Percentiles rank a stretch among this genome's conserved stretches.
Evolutionary conservation across 2,113 vertebrate genomes (phyloP).

Genomic region (Pelvicachromis taeniatus): DNA sequence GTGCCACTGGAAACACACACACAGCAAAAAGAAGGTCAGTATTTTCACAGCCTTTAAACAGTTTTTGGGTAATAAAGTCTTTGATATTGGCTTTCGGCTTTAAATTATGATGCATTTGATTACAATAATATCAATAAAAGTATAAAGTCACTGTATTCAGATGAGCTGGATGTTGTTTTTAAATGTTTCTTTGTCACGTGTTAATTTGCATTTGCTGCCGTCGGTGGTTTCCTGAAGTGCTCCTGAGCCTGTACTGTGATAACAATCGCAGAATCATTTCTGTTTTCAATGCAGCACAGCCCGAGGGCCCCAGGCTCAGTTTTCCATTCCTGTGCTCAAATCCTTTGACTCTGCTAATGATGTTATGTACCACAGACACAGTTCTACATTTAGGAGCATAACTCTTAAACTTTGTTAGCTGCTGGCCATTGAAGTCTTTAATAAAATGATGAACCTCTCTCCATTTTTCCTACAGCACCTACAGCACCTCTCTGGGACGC

Average conservation of each 20-base stretch:
- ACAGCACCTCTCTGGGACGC: not conserved
- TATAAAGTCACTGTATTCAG: not conserved
- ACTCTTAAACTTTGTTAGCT: not conserved
- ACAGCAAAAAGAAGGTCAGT: not conserved
- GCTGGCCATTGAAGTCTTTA: not conserved
- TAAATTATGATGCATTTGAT: no score
- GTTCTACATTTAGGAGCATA: not conserved
- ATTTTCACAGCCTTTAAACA: not conserved
- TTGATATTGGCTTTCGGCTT: not conserved
- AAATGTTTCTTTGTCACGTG: not conserved
- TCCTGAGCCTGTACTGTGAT: not conserved
- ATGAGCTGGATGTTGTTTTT: not conserved
- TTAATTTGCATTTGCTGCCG: not conserved
- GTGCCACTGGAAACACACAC: conserved; percentile 83
- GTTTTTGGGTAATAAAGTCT: not conserved
- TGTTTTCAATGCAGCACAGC: not conserved
- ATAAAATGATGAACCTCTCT: not conserved
- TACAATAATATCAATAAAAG: no score
- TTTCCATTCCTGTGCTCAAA: not conserved
- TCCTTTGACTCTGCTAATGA: not conserved
- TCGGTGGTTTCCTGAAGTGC: not conserved
- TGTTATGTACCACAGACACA: not conserved
- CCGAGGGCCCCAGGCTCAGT: not conserved
- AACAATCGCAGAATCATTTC: not conserved
- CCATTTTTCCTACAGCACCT: not conserved